Base-by-base conservation (phyloP, 2,888 invertebrate genomes). In the Amphimallon solstitiale region DNA sequence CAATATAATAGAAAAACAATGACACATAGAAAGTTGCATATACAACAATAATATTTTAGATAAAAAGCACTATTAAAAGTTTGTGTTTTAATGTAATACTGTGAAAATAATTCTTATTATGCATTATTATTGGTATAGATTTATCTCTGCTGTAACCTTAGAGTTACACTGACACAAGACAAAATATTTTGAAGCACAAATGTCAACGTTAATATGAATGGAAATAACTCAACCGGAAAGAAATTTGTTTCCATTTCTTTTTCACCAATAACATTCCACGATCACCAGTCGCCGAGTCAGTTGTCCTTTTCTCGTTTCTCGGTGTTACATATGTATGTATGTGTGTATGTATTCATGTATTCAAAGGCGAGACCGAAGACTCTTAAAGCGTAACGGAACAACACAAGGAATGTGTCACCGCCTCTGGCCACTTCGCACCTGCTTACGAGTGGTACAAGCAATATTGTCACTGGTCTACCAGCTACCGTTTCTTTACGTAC, bases 341-440 rank as follows among this genome's bases (percentile, higher is more conserved):
- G 29, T 9, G 14, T 23, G 29, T 15, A 45, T 19, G 14, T n/a
- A 40, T n/a, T n/a, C n/a, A n/a, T n/a, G n/a, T 12, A 60, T 17
- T 15, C 9, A 43, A 45, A 23, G 49, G 63, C 45, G 59, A 34
- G 52, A 43, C 10, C 23, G 23, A n/a, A 48, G 45, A 17, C 12
- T 21, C 34, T 46, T 62, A 62, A 71, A 69, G 65, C 60, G 72
- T 65, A 71, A 70, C 70, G 65, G 66, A 69, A 66, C 65, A 68
- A 37, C 23, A 61, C 54, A 66, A 60, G 61, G 29, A 37, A 38
- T 29, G 49, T 60, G 67, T 64, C 63, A 64, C 69, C 69, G 69
- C 70, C 70, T 70, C 65, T 65, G 68, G 70, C 70, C 59, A 66
- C 68, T 71, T 72, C 63, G 67, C 72, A 71, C 72, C 72, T 71